phyloP scores from a whole-genome alignment of 2,113 vertebrate species.

The Aspiorhynchus laticeps region DNA sequence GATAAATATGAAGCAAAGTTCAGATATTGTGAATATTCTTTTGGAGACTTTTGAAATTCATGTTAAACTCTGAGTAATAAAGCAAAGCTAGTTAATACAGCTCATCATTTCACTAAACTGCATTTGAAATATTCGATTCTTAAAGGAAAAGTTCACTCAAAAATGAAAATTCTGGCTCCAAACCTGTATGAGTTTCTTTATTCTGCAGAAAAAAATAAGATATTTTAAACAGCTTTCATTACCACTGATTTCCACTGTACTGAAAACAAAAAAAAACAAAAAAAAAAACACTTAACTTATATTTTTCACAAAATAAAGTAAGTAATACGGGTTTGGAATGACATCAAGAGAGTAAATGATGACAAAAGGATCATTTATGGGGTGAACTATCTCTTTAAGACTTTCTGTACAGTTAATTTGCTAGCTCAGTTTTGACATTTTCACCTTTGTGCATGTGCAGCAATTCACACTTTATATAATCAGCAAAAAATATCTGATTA shows the following conservation, averaged over 20 bases:
- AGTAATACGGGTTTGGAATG: not conserved
- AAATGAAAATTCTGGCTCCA: not conserved
- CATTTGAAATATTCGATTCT: not conserved
- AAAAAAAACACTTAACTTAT: not conserved
- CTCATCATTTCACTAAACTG: not conserved
- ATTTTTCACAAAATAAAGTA: not conserved
- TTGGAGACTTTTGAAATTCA: not conserved
- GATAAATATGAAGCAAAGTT: not conserved
- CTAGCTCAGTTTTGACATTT: not conserved
- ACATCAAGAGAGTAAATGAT: not conserved
- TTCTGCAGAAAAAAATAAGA: too few relatives aligned
- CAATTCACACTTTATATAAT: constrained; percentile 17
- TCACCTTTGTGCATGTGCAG: not conserved
- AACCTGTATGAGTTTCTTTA: too few relatives aligned
- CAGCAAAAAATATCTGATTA: constrained; percentile 5
- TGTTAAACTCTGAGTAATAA: not conserved
- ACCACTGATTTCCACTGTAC: too few relatives aligned
- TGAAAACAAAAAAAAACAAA: too few relatives aligned
- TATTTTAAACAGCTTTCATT: too few relatives aligned
- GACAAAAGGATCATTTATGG: not conserved
- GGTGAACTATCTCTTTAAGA: too few relatives aligned
- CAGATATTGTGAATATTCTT: not conserved
- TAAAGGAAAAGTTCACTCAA: not conserved
- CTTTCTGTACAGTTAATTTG: not conserved
- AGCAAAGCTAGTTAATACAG: not conserved